Percentiles rank a stretch among this genome's conserved stretches.
phyloP scores from a whole-genome alignment of 1,140 invertebrate genomes.

The Carposina sasakii region DNA sequence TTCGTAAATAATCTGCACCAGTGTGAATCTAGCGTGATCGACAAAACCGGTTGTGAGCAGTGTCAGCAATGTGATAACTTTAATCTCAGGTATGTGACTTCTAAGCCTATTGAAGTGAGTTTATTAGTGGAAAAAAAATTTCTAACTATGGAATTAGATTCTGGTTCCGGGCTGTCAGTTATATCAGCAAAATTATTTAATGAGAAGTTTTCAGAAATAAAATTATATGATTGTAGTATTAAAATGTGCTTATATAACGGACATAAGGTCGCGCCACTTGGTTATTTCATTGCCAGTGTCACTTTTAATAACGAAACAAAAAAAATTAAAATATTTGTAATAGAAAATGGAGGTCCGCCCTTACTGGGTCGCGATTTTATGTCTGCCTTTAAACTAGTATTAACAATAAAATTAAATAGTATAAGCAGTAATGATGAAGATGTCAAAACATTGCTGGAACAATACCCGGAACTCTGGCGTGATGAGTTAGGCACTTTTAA shows the following conservation, averaged over 20 bases:
- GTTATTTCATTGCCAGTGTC: constrained; percentile 1
- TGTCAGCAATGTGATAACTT: neutral
- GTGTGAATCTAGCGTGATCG: too few relatives aligned
- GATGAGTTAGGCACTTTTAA: neutral
- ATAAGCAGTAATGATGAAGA: too few relatives aligned
- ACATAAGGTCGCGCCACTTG: neutral
- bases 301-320: neutral
- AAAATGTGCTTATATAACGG: constrained; percentile 10
- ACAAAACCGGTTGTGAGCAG: too few relatives aligned
- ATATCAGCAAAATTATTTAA: constrained; percentile 2
- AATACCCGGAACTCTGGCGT: neutral
- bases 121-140: neutral
- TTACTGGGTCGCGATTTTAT: too few relatives aligned
- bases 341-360: constrained; percentile 27
- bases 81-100: constrained; percentile 1
- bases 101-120: neutral
- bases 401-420: too few relatives aligned
- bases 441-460: too few relatives aligned
- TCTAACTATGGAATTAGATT: constrained; percentile 5
- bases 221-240: constrained; percentile 1
- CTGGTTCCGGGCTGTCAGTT: neutral
- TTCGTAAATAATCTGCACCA: too few relatives aligned
- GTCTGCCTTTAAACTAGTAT: too few relatives aligned
- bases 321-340: constrained; percentile 20
- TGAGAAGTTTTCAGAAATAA: neutral